phyloP scores from a whole-genome alignment of 2,113 vertebrate genomes.

The Rhineura floridana region DNA sequence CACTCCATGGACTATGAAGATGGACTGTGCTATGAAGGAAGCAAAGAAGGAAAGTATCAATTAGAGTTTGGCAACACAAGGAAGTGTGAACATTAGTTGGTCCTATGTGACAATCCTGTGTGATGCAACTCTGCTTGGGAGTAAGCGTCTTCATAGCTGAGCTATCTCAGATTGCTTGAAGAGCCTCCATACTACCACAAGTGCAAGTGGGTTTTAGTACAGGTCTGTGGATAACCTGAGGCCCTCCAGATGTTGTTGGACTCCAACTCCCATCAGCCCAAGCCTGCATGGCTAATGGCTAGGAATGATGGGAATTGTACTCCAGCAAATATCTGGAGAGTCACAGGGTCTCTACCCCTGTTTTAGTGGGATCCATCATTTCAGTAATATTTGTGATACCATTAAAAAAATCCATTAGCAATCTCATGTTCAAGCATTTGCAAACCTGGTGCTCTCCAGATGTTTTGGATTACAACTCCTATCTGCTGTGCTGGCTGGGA shows the following conservation, averaged over 20 bases:
- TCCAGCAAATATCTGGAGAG: too few relatives aligned
- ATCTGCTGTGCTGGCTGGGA: background rate
- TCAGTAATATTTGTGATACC: background rate
- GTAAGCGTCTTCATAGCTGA: background rate
- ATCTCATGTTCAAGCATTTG: background rate
- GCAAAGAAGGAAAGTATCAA: background rate
- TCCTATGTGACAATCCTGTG: too few relatives aligned
- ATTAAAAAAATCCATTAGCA: background rate
- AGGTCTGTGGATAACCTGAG: too few relatives aligned
- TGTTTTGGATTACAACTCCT: background rate
- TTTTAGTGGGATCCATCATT: background rate
- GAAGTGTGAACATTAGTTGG: too few relatives aligned
- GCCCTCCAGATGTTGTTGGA: background rate
- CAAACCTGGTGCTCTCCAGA: background rate
- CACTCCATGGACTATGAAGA: constrained; percentile 87
- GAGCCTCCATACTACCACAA: too few relatives aligned
- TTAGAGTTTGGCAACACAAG: too few relatives aligned
- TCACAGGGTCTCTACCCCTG: too few relatives aligned
- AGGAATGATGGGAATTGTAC: too few relatives aligned
- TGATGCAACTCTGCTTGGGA: background rate
- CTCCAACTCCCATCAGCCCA: background rate
- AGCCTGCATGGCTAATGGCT: background rate
- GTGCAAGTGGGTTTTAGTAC: background rate
- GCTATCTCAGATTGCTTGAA: background rate
- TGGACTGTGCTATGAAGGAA: constrained; percentile 79